Evolutionary conservation across 2,797 vertebrate genomes (phyloP).

Genomic region (Toxotes lorentzi): DNA sequence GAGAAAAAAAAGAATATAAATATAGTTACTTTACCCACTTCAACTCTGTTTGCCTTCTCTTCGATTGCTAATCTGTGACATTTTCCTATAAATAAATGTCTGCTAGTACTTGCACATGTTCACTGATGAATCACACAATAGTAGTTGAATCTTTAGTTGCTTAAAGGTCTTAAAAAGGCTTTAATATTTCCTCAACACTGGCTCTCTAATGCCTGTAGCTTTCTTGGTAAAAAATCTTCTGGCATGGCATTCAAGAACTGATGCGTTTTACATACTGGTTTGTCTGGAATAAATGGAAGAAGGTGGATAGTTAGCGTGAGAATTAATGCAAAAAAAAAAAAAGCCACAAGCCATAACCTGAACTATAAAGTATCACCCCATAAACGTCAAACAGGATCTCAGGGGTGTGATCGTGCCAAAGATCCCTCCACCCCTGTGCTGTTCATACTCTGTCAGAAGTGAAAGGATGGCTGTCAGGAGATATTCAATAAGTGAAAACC

Average conservation of each 20-base stretch:
- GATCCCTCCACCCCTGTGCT: not conserved
- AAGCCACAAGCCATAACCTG: constrained; percentile 16
- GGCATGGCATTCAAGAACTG: not conserved
- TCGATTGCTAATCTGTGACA: constrained; percentile 26
- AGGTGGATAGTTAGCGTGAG: constrained; percentile 12
- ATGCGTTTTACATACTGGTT: constrained; percentile 36
- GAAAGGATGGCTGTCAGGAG: constrained; percentile 48
- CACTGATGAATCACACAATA: constrained; percentile 40
- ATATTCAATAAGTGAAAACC: constrained; percentile 47
- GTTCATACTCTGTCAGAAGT: constrained; percentile 44
- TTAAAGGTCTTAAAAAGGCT: constrained; percentile 24
- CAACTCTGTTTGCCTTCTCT: constrained; percentile 21
- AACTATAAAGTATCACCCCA: constrained; percentile 45
- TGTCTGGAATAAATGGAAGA: constrained; percentile 41
- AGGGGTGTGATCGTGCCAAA: constrained; percentile 37
- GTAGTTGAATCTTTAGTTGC: constrained; percentile 21
- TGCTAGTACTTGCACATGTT: constrained; percentile 13
- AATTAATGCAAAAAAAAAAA: constrained; percentile 23
- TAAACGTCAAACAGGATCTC: constrained; percentile 58
- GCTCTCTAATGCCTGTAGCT: not conserved
- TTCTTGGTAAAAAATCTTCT: constrained; percentile 34
- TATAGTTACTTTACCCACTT: constrained; percentile 31
- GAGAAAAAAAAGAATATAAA: constrained; percentile 38
- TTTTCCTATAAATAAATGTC: constrained; percentile 45
- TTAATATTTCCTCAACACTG: constrained; percentile 19